Evolutionary conservation across 2,888 invertebrate genomes (phyloP), one percentile per base, ranked within the genome.

Genomic region (Tridacna gigas): DNA sequence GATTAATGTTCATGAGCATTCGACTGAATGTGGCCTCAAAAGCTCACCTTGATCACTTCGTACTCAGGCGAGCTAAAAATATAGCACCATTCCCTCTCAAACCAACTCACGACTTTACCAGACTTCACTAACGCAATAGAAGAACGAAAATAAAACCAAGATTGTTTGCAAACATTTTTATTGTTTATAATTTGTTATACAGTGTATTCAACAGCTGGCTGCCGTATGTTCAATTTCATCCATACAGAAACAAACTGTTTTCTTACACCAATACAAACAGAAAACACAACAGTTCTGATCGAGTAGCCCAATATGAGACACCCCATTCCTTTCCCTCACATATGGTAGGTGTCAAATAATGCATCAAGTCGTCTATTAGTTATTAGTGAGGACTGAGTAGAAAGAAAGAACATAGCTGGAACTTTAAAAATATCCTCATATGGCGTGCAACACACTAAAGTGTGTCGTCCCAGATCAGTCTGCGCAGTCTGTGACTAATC

Each of bases 161-260:
- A 11, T 5, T 56, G 2, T 25, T 51, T 79, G 65, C 65, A 65
- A 65, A 65, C 65, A 13, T 65, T 65, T 65, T 65, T 65, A 65
- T 65, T 65, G 65, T 65, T 25, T 65, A 65, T 26, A 65, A 15
- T 65, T 65, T 65, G 65, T 26, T 65, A 65, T 65, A 65, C 65
- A 65, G 25, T 60, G 65, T 22, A 26, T 26, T 65, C 25, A 65
- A 25, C 65, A 65, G 65, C 65, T 26, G 20, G 20, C 25, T 22
- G 56, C 56, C 56, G 20, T 56, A 15, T 56, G 56, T 56, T 56
- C 56, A 56, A 56, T 5, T 20, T 20, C 56, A 56, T 20, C 56
- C 56, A 56, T 56, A 56, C 56, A 56, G 56, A 56, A 56, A 37
- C 37, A 37, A 56, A 56, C 56, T 15, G 56, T 20, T 15, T 56